Evolutionary conservation across 2,113 vertebrate genomes (phyloP).

Genomic region (Tringa solitaria): DNA sequence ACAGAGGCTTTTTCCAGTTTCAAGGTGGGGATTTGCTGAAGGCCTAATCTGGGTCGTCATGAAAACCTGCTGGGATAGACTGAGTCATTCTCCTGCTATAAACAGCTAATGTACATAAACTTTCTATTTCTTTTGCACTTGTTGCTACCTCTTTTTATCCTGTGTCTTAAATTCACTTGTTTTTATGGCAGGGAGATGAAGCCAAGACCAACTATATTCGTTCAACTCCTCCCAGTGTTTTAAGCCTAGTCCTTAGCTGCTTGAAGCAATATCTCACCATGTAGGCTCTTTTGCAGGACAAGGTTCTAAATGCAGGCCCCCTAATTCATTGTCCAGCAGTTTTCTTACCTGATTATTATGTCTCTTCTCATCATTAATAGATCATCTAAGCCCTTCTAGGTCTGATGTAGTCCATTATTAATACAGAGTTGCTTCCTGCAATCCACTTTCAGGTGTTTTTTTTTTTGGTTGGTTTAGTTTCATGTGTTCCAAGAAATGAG

Average conservation of each 20-base stretch:
- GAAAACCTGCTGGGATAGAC: neutral
- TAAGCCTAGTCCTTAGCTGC: neutral
- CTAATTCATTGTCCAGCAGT: neutral
- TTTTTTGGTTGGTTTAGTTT: neutral
- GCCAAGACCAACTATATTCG: neutral
- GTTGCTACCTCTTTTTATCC: neutral
- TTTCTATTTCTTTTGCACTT: neutral
- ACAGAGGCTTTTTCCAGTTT: conserved; percentile 21
- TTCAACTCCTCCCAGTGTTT: neutral
- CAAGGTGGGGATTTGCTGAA: conserved; percentile 28
- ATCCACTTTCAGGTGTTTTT: neutral
- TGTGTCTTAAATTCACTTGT: neutral
- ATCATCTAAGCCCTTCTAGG: neutral
- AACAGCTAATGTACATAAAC: neutral
- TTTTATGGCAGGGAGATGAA: neutral
- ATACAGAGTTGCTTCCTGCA: neutral
- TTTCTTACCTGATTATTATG: neutral
- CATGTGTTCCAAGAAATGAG: neutral
- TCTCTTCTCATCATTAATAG: neutral
- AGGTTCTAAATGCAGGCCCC: neutral
- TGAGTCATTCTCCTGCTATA: neutral
- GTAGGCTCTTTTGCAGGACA: neutral
- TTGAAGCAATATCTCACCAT: neutral
- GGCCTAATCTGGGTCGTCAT: neutral
- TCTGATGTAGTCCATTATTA: neutral